Conservation (phyloP, 2,888 invertebrate species). For the Tuberolachnus salignus region DNA sequence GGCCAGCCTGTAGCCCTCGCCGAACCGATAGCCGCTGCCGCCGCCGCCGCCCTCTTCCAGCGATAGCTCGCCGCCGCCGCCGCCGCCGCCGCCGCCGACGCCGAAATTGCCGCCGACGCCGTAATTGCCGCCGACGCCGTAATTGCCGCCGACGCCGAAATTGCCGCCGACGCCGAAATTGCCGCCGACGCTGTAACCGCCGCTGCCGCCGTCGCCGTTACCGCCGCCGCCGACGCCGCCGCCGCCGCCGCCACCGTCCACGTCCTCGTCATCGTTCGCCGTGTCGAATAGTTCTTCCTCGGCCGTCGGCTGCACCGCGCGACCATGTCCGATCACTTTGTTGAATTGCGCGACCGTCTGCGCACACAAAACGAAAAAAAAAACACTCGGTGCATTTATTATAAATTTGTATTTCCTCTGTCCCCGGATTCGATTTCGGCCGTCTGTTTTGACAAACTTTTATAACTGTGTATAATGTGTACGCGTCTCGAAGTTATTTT, state of each 20-base stretch:
- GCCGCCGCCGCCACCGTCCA: neutral
- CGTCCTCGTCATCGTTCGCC: conserved; percentile 11
- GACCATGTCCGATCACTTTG: conserved; percentile 43
- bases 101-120: neutral
- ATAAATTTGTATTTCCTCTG: too few species aligned
- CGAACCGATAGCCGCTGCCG: conserved; percentile 49
- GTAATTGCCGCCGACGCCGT: neutral
- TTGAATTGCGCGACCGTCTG: conserved; percentile 47
- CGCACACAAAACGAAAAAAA: neutral
- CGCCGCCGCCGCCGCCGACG: neutral
- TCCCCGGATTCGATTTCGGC: too few species aligned
- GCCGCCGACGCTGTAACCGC: neutral
- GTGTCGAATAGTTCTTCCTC: conserved; percentile 27
- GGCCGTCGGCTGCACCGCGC: conserved; percentile 5
- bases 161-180: conserved; percentile 42
- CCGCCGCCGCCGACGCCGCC: conserved; percentile 11
- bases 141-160: conserved; percentile 21
- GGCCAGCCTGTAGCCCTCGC: conserved; percentile 45
- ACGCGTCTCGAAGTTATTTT: too few species aligned
- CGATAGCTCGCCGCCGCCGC: neutral
- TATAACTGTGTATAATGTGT: too few species aligned
- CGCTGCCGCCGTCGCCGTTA: conserved; percentile 5
- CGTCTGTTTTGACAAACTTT: too few species aligned
- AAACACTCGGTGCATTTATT: too few species aligned
- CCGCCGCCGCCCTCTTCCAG: conserved; percentile 36